phyloP scores from a whole-genome alignment of 2,797 vertebrate genomes.

The Tamandua tetradactyla region DNA sequence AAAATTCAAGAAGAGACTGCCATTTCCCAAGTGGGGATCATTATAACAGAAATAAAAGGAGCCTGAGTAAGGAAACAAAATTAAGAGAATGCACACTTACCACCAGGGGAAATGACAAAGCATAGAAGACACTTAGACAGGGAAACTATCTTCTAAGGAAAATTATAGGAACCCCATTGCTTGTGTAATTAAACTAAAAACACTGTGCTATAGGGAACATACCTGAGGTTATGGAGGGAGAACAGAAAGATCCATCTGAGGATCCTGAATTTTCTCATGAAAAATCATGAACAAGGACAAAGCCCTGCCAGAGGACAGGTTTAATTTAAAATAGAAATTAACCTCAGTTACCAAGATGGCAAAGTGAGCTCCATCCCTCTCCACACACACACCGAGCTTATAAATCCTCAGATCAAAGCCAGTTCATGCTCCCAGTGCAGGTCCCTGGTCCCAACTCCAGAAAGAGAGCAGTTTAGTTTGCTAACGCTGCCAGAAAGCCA shows the following conservation, averaged over 20 bases:
- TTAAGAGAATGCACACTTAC: not conserved
- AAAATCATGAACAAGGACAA: not conserved
- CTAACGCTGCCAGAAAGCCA: too few species aligned
- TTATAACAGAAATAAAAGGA: constrained; percentile 34
- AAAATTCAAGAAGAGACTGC: constrained; percentile 21
- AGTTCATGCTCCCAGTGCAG: too few species aligned
- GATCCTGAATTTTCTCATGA: not conserved
- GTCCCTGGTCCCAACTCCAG: too few species aligned
- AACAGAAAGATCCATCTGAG: not conserved
- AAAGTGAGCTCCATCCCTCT: too few species aligned
- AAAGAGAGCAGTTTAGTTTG: too few species aligned
- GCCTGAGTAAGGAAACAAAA: not conserved
- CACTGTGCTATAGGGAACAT: not conserved
- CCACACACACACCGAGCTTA: too few species aligned
- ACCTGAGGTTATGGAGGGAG: not conserved
- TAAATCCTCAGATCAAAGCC: too few species aligned
- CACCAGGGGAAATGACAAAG: constrained; percentile 9
- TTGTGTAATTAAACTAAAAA: constrained; percentile 57
- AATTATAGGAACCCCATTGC: constrained; percentile 56
- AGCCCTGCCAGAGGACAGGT: not conserved
- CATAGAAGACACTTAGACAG: not conserved
- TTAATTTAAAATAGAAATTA: not conserved
- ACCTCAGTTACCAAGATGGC: not conserved
- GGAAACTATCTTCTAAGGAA: constrained; percentile 44
- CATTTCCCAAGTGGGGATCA: not conserved